Conservation (phyloP, 2,888 invertebrate genomes). For the Cataglyphis cursor region DNA sequence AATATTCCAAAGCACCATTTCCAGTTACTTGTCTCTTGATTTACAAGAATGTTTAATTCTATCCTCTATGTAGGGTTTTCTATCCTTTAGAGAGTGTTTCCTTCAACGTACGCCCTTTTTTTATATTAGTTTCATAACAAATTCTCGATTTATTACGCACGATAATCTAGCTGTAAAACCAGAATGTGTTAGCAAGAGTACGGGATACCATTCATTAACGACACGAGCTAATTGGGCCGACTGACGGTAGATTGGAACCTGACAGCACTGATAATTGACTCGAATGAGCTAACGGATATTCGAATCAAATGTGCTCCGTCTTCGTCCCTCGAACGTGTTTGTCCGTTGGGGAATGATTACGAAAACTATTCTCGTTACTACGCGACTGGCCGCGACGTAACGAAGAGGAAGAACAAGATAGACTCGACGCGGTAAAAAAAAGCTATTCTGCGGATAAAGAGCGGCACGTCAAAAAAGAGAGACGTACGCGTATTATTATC, state of each 20-base stretch:
- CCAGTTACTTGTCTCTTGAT: conserved; percentile 44
- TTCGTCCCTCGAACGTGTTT: conserved; percentile 21
- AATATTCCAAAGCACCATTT: conserved; percentile 48
- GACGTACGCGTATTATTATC: conserved; percentile 77
- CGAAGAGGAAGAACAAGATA: conserved; percentile 42
- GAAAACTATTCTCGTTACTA: conserved; percentile 27
- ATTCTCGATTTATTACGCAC: conserved; percentile 5
- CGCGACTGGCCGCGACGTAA: conserved; percentile 15
- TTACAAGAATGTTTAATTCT: conserved; percentile 53
- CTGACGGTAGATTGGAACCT: conserved; percentile 58
- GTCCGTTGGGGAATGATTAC: conserved; percentile 26
- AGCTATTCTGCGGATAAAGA: conserved; percentile 44
- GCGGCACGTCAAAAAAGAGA: conserved; percentile 62
- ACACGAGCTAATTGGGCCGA: conserved; percentile 58
- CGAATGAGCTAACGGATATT: conserved; percentile 51
- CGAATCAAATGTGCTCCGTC: conserved; percentile 32
- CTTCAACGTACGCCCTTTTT: neutral
- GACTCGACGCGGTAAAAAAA: conserved; percentile 53
- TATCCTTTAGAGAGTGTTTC: neutral
- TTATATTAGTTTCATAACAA: conserved; percentile 15
- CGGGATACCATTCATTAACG: conserved; percentile 59
- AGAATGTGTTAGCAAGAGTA: neutral
- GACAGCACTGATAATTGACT: conserved; percentile 62
- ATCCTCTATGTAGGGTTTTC: neutral
- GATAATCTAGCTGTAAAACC: conserved; percentile 8